Percentiles rank a stretch among this genome's conserved stretches.
phyloP scores from a whole-genome alignment of 2,113 vertebrate species.

The Cavia aperea region DNA sequence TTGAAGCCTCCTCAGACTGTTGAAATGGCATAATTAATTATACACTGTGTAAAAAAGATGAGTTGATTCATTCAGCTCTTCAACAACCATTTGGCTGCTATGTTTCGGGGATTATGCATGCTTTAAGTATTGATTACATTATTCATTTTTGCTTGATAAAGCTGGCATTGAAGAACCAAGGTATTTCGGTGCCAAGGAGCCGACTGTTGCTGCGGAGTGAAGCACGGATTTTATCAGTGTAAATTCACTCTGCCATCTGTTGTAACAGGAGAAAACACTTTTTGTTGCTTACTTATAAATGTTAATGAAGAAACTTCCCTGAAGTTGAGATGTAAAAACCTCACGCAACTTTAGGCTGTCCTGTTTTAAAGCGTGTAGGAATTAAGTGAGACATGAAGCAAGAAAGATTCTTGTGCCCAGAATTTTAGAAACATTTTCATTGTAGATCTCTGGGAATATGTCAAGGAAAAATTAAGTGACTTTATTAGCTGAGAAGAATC shows the following conservation, averaged over 20 bases:
- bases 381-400: not conserved
- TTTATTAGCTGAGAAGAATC: not conserved
- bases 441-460: not conserved
- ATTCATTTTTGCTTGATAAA: not conserved
- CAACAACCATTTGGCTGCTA: not conserved
- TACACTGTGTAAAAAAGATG: constrained; percentile 20
- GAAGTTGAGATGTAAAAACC: not conserved
- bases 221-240: not conserved
- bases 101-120: not conserved
- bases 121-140: not conserved
- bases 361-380: constrained; percentile 32
- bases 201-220: not conserved
- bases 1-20: not conserved
- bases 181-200: not conserved
- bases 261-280: constrained; percentile 8
- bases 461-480: not conserved
- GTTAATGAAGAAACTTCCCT: constrained; percentile 9
- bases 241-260: constrained; percentile 15
- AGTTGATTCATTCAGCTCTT: not conserved
- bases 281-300: constrained; percentile 1
- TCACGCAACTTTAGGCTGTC: constrained; percentile 8
- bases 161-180: not conserved
- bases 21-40: constrained; percentile 5
- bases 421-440: not conserved
- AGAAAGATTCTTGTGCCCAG: not conserved